Conservation (phyloP, 2,113 vertebrate genomes). For the Aplodontia rufa region DNA sequence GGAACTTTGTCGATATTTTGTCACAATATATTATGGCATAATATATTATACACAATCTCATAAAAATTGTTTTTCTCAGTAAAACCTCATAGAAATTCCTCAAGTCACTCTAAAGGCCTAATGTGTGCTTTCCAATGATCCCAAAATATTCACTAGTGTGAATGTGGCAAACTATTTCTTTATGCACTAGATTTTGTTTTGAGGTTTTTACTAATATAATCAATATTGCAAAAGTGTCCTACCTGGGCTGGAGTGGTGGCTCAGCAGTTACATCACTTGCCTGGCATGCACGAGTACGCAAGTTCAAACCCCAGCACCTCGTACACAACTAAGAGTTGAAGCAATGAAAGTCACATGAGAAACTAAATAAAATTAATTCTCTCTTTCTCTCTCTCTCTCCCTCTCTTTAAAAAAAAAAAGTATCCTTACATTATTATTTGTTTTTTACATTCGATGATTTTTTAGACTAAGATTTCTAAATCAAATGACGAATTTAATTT, state of each 20-base stretch:
- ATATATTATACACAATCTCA: not conserved
- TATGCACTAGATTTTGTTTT: not conserved
- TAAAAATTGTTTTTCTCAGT: not conserved
- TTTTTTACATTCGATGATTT: not conserved
- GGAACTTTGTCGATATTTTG: not conserved
- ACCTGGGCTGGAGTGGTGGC: too few relatives aligned
- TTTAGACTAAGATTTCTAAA: not conserved
- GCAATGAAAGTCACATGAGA: too few relatives aligned
- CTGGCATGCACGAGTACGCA: too few relatives aligned
- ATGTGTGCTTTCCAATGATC: not conserved
- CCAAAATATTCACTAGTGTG: not conserved
- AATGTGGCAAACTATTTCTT: not conserved
- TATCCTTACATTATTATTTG: not conserved
- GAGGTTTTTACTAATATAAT: not conserved
- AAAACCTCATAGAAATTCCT: not conserved
- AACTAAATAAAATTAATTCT: too few relatives aligned
- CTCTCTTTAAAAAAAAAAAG: too few relatives aligned
- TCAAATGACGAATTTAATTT: not conserved
- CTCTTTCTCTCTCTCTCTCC: too few relatives aligned
- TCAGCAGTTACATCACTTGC: too few relatives aligned
- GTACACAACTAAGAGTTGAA: too few relatives aligned
- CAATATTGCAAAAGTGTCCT: not conserved
- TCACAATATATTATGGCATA: not conserved
- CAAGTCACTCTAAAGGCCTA: not conserved
- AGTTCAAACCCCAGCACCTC: too few relatives aligned